phyloP scores from a whole-genome alignment of 2,113 vertebrate genomes.

The Rhinoderma darwinii region DNA sequence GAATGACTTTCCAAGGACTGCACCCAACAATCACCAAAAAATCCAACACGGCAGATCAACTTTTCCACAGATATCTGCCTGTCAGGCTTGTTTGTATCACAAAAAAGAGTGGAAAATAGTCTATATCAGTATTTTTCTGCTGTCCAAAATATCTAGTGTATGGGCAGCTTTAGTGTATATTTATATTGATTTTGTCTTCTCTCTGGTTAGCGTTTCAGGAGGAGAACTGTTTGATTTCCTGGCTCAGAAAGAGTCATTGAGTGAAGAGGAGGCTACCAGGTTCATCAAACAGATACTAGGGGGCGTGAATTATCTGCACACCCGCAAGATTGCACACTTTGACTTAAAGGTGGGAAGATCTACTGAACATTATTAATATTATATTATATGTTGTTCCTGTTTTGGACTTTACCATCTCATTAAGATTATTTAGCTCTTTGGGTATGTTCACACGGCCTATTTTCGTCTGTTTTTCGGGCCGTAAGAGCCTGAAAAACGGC shows the following conservation, averaged over 20 bases:
- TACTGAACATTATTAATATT: not conserved
- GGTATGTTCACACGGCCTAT: too few relatives aligned
- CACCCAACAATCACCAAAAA: too few relatives aligned
- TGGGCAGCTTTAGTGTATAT: too few relatives aligned
- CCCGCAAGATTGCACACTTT: conserved; percentile 92
- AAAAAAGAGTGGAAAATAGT: too few relatives aligned
- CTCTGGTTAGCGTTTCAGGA: conserved; percentile 85
- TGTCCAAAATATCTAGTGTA: too few relatives aligned
- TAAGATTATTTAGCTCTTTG: not conserved
- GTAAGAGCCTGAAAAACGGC: too few relatives aligned
- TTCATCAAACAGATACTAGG: conserved; percentile 97
- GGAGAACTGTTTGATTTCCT: conserved; percentile 98
- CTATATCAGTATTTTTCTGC: too few relatives aligned
- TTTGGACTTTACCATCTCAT: not conserved
- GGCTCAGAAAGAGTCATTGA: conserved; percentile 94
- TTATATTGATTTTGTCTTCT: not conserved
- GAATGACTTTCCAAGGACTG: too few relatives aligned
- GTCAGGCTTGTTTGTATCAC: too few relatives aligned
- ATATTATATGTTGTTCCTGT: not conserved
- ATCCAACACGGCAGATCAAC: too few relatives aligned
- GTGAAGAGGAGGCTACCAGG: conserved; percentile 95
- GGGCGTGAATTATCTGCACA: conserved; percentile 92
- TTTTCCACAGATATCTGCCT: too few relatives aligned
- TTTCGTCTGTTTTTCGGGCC: too few relatives aligned
- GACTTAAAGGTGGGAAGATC: conserved; percentile 87